Percentiles rank a stretch among this genome's conserved stretches.
Evolutionary conservation across 2,888 invertebrate genomes (phyloP).

Genomic region (Epirrita christyi): DNA sequence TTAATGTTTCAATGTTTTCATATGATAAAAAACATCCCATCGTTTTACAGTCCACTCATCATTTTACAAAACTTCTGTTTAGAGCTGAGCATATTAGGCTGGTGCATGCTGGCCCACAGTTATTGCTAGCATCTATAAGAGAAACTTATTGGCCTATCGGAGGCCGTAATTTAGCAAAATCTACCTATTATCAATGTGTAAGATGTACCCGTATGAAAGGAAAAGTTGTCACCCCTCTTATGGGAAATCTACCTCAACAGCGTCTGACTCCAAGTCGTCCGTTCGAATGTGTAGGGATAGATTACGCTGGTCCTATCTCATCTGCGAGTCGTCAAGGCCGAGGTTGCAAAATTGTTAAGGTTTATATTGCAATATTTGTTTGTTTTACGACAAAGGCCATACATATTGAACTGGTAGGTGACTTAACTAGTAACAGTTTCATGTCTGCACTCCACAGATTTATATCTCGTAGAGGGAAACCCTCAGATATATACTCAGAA

Average conservation of each 20-base stretch:
- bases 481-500: constrained; percentile 35
- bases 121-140: constrained; percentile 22
- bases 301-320: constrained; percentile 37
- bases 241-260: constrained; percentile 32
- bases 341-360: constrained; percentile 38
- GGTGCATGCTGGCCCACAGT: constrained; percentile 28
- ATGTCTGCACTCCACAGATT: constrained; percentile 34
- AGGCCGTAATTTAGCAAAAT: constrained; percentile 34
- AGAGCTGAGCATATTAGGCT: constrained; percentile 11
- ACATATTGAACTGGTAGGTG: constrained; percentile 37
- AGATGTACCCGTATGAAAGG: constrained; percentile 36
- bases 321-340: constrained; percentile 31
- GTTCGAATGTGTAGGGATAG: constrained; percentile 19
- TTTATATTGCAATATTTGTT: constrained; percentile 33
- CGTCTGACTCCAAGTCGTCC: constrained; percentile 25
- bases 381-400: constrained; percentile 37
- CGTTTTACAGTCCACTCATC: constrained; percentile 29
- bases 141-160: constrained; percentile 29
- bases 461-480: constrained; percentile 33
- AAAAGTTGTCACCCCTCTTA: constrained; percentile 25
- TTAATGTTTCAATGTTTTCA: constrained; percentile 6
- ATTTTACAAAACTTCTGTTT: constrained; percentile 27
- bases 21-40: constrained; percentile 27
- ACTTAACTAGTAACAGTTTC: constrained; percentile 37
- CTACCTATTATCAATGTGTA: constrained; percentile 31